Conservation (phyloP, 2,797 vertebrate genomes). For the Prionace glauca region DNA sequence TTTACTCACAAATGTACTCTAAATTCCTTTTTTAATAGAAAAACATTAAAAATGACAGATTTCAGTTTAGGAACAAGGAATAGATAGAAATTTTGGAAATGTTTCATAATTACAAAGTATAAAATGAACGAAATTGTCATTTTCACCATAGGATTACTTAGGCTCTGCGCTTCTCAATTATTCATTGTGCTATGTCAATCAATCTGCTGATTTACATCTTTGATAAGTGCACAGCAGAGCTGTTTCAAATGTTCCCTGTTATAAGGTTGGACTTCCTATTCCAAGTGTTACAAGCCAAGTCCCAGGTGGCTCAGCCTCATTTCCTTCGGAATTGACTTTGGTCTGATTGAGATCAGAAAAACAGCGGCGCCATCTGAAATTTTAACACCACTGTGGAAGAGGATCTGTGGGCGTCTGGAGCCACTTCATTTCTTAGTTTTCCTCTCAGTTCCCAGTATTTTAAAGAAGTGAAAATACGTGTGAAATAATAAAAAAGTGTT, state of each 20-base stretch:
- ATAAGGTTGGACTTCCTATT: background rate
- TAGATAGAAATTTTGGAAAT: background rate
- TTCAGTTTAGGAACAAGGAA: background rate
- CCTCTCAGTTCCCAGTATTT: background rate
- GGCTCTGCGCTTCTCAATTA: slow-evolving; percentile 48
- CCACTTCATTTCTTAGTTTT: background rate
- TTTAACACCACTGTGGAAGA: background rate
- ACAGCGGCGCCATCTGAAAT: background rate
- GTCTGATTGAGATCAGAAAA: slow-evolving; percentile 16
- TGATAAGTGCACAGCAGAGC: slow-evolving; percentile 5
- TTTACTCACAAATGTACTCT: background rate
- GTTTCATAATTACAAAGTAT: background rate
- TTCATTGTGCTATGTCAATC: slow-evolving; percentile 44
- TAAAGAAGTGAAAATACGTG: background rate
- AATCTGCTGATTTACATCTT: slow-evolving; percentile 45
- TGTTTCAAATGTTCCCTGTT: background rate
- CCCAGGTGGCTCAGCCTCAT: background rate
- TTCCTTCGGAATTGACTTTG: slow-evolving; percentile 10
- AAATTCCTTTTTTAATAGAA: background rate
- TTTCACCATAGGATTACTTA: slow-evolving; percentile 36
- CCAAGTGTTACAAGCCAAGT: slow-evolving; percentile 6
- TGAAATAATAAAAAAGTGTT: background rate
- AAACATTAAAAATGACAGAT: background rate
- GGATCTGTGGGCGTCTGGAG: background rate
- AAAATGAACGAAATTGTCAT: background rate